phyloP scores from a whole-genome alignment of 1,140 invertebrate genomes.

The Akabosia matsudoensis region DNA sequence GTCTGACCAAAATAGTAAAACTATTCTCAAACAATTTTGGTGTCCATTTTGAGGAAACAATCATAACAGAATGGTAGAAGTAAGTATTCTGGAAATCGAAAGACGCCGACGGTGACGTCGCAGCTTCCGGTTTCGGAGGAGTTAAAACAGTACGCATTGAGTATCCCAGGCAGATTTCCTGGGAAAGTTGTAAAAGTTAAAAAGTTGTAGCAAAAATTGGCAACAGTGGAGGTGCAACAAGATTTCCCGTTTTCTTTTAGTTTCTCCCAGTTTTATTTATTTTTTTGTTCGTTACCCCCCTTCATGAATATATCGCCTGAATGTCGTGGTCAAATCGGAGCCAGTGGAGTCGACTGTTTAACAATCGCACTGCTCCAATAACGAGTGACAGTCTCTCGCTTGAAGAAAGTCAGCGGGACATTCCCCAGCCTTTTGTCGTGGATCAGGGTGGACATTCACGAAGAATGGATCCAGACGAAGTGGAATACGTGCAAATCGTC shows the following conservation, averaged over 20 bases:
- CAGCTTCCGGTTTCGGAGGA: too few relatives aligned
- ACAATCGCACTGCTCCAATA: conserved; percentile 38
- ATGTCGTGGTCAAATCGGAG: conserved; percentile 30
- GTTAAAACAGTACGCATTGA: too few relatives aligned
- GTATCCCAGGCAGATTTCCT: too few relatives aligned
- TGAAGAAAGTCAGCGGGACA: background rate
- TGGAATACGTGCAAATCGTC: conserved; percentile 35
- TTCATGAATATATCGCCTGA: conserved; percentile 23
- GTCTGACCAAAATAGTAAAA: too few relatives aligned
- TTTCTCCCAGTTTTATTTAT: background rate
- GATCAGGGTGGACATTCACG: background rate
- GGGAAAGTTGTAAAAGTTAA: too few relatives aligned
- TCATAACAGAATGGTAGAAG: too few relatives aligned
- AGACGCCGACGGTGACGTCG: too few relatives aligned
- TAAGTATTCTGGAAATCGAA: too few relatives aligned
- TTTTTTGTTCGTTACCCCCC: background rate
- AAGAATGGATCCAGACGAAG: conserved; percentile 37
- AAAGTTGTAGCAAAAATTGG: background rate
- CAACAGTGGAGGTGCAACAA: background rate
- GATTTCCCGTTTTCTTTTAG: background rate
- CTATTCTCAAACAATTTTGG: too few relatives aligned
- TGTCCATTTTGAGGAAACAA: too few relatives aligned
- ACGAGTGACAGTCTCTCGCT: conserved; percentile 11
- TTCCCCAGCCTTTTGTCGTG: background rate
- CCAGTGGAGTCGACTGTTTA: conserved; percentile 37